Percentiles rank a stretch among this genome's conserved stretches.
These are phyloP conservation scores for Drosophila burlai DNA, from an alignment of 1,140 invertebrate species.

Conservation along the genomic window DNA sequence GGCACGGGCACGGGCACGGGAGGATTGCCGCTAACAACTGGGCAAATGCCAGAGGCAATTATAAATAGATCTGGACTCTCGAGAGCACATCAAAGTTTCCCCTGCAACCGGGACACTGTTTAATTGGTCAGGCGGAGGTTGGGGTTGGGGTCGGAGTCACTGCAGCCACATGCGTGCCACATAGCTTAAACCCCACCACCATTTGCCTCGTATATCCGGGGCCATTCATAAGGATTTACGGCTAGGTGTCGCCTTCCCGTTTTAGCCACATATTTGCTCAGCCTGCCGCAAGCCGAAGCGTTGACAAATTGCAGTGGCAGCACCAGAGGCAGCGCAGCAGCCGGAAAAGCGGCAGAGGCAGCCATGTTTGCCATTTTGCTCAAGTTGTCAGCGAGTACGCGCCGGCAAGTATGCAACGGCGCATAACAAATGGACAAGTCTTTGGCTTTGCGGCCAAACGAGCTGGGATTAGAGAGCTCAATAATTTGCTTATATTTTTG, in stretches of 20 bases:
- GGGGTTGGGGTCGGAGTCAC: slow-evolving; percentile 15
- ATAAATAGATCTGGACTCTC: slow-evolving; percentile 59
- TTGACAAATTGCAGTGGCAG: slow-evolving; percentile 70
- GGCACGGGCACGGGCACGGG: slow-evolving; percentile 15
- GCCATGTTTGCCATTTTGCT: slow-evolving; percentile 77
- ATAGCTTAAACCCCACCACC: slow-evolving; percentile 12
- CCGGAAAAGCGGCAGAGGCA: neutral
- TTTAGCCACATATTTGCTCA: slow-evolving; percentile 62
- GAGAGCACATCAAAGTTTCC: slow-evolving; percentile 33
- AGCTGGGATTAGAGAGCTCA: slow-evolving; percentile 40
- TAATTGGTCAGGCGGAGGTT: slow-evolving; percentile 43
- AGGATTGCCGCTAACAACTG: slow-evolving; percentile 62
- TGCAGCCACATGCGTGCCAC: slow-evolving; percentile 26
- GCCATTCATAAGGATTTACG: slow-evolving; percentile 76
- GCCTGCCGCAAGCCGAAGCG: slow-evolving; percentile 72
- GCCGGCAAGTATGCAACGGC: slow-evolving; percentile 66
- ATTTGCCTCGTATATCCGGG: slow-evolving; percentile 15
- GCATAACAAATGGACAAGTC: slow-evolving; percentile 67
- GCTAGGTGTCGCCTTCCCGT: slow-evolving; percentile 50
- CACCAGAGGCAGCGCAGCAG: neutral
- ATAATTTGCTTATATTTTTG: slow-evolving; percentile 70
- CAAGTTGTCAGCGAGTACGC: slow-evolving; percentile 67
- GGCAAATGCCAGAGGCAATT: slow-evolving; percentile 64
- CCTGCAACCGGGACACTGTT: slow-evolving; percentile 6
- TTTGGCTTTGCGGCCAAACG: slow-evolving; percentile 49